phyloP scores from a whole-genome alignment of 2,797 vertebrate species.

The Limnodromus scolopaceus region DNA sequence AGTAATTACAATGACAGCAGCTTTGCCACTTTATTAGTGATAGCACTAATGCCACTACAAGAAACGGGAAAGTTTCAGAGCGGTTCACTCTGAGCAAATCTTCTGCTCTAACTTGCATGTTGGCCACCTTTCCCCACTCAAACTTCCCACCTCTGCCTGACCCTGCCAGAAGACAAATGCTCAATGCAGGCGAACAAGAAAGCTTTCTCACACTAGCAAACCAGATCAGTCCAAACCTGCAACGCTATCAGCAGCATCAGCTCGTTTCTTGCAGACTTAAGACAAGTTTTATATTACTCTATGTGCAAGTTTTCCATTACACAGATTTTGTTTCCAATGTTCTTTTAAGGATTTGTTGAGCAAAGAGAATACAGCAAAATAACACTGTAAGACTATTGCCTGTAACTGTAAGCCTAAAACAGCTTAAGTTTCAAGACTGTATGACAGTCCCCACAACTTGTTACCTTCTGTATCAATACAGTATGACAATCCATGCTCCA shows the following conservation, averaged over 20 bases:
- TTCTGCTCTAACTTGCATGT: background rate
- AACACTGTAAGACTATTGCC: background rate
- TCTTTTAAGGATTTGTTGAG: background rate
- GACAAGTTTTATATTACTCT: background rate
- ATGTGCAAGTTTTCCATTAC: background rate
- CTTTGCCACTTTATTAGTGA: no score
- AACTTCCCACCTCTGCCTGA: background rate
- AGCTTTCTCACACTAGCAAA: background rate
- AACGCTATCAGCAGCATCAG: background rate
- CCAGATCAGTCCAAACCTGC: background rate
- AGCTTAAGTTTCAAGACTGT: background rate
- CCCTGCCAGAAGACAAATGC: background rate
- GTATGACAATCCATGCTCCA: fast-evolving
- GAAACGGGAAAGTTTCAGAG: background rate
- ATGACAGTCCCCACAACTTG: background rate
- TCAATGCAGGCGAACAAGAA: background rate
- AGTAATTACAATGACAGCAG: background rate
- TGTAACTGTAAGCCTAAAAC: background rate
- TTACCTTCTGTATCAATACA: background rate
- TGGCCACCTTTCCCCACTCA: background rate
- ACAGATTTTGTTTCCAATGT: background rate
- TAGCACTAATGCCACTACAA: background rate
- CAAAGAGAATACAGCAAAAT: background rate
- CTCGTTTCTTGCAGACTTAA: background rate
- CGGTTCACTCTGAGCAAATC: background rate